These are phyloP conservation scores for Hydrolagus colliei DNA, from an alignment of 2,797 vertebrate species.

Conservation along the genomic window DNA sequence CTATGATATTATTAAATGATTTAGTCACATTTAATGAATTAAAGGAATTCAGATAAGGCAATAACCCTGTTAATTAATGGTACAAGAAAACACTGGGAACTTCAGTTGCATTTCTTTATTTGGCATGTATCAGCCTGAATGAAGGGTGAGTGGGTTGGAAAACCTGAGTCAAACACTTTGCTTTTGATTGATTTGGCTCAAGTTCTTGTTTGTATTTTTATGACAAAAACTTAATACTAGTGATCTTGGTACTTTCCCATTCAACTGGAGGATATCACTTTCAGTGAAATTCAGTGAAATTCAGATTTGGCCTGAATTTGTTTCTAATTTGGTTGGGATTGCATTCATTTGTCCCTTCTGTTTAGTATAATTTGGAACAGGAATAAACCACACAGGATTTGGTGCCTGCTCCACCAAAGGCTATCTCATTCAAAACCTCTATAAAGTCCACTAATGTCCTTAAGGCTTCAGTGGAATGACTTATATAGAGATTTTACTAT, in stretches of 20 bases:
- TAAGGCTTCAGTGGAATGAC: background rate
- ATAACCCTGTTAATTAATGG: background rate
- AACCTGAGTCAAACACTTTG: background rate
- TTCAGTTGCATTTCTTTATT: background rate
- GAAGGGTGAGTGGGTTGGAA: background rate
- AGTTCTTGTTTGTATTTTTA: background rate
- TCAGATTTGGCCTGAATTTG: background rate
- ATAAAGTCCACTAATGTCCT: background rate
- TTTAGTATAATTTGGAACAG: background rate
- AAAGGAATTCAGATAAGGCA: background rate
- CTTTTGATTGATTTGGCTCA: background rate
- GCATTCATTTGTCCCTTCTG: background rate
- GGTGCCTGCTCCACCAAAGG: too few species aligned
- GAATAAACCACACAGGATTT: too few species aligned
- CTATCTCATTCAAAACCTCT: too few species aligned
- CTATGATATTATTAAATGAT: background rate
- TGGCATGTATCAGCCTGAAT: background rate
- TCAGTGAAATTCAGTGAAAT: too few species aligned
- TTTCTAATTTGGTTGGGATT: background rate
- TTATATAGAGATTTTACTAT: background rate
- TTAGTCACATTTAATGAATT: background rate
- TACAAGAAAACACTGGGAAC: background rate
- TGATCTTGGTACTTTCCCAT: background rate
- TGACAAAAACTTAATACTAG: background rate
- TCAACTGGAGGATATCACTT: background rate